Percentiles rank a stretch among this genome's conserved stretches.
Conservation (phyloP, 2,797 vertebrate species). For the Coilia nasus region DNA sequence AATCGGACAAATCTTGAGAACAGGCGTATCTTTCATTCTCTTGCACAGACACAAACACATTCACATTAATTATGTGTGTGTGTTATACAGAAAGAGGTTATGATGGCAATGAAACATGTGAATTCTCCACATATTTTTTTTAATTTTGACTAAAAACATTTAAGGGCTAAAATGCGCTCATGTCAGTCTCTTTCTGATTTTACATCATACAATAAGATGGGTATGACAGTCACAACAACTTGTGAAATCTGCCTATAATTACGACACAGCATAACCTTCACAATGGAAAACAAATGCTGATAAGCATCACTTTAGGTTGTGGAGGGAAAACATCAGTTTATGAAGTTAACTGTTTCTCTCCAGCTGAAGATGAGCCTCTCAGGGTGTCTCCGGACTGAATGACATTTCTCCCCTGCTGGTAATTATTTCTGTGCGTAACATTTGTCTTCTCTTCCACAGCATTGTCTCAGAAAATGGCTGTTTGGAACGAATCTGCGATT, state of each 20-base stretch:
- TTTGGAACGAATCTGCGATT: conserved; percentile 64
- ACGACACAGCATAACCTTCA: too few species aligned
- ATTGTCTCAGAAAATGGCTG: conserved; percentile 66
- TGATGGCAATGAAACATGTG: neutral
- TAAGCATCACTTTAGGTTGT: neutral
- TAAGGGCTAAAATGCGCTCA: neutral
- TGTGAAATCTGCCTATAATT: too few species aligned
- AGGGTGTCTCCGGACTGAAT: neutral
- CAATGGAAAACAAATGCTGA: neutral
- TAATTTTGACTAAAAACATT: neutral
- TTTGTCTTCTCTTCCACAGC: conserved; percentile 48
- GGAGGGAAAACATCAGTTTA: neutral
- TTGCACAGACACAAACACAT: neutral
- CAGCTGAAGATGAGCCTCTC: neutral
- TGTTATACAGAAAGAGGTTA: neutral
- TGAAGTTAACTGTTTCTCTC: neutral
- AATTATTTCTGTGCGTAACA: neutral
- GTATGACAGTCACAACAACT: too few species aligned
- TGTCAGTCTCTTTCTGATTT: too few species aligned
- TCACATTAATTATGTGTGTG: neutral
- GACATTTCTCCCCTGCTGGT: neutral
- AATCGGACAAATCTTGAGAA: conserved; percentile 48
- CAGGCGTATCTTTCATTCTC: neutral
- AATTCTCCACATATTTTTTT: neutral
- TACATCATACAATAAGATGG: too few species aligned